Evolutionary conservation across 2,888 invertebrate genomes (phyloP), one percentile per base, ranked within the genome.

Genomic region (Cheilosia impressa): DNA sequence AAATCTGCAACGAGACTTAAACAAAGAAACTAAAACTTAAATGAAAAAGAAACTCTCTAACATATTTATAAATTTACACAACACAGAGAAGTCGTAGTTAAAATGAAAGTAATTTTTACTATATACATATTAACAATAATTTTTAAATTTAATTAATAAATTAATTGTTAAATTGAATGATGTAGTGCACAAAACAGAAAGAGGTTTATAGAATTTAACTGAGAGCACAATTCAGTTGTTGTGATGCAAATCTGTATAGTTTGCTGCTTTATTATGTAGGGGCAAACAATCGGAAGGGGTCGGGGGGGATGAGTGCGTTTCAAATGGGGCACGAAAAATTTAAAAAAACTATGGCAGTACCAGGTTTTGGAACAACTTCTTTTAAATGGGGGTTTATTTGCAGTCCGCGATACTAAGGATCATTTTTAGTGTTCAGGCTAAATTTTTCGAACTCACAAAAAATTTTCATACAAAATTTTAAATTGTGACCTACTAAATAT

Each of bases 1-100:
- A 81, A 81, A 75, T 63, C 75, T 75, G 81, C 73, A 81, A 75
- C 81, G 81, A 75, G 81, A 75, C 75, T 73, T 69, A 81, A 81
- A 81, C 81, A 75, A 81, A 81, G 68, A 81, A 81, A 63, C 73
- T 68, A 69, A 69, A 62, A 9, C 38, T 75, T 57, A 71, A 68
- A 24, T 50, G 38, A 58, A 73, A 60, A 53, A 58, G 45, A 19
- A 63, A 57, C 47, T 52, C 50, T 72, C 62, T 62, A 69, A 78
- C 53, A 57, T 79, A 79, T 65, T 65, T 79, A 72, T 60, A 58
- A 69, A 79, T 65, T 58, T 72, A 78, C 72, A 72, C 65, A 79
- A 72, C 65, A 79, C 63, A 57, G 43, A 60, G 60, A 76, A 58
- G 53, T 52, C 19, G 60, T 65, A 79, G 65, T 72, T 65, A 79